Conservation (phyloP, 1,140 invertebrate genomes). For the Apis dorsata region DNA sequence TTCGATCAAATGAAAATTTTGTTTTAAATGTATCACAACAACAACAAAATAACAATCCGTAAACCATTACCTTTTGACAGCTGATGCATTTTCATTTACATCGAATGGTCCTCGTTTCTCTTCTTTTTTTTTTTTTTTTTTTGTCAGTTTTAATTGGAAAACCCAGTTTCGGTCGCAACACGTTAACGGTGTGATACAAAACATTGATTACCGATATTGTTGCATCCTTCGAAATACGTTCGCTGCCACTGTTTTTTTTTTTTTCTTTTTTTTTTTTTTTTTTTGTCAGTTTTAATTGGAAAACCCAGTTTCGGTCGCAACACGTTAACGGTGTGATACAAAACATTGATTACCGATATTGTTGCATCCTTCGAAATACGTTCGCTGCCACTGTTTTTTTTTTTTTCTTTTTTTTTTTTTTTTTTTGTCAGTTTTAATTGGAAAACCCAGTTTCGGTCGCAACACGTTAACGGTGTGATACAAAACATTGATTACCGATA, state of each 20-base stretch:
- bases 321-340: conserved; percentile 13
- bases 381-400: background rate
- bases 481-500: conserved; percentile 29
- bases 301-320: conserved; percentile 13
- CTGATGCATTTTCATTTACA: conserved; percentile 12
- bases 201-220: conserved; percentile 32
- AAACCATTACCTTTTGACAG: background rate
- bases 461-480: conserved; percentile 11
- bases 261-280: background rate
- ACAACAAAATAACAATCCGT: background rate
- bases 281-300: conserved; percentile 4
- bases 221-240: background rate
- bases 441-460: conserved; percentile 17
- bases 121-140: background rate
- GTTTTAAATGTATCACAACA: background rate
- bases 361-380: background rate
- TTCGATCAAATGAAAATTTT: too few relatives aligned
- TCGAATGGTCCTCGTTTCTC: background rate
- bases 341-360: conserved; percentile 30
- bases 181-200: conserved; percentile 17
- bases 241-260: background rate
- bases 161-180: conserved; percentile 3
- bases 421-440: background rate
- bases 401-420: background rate
- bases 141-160: conserved; percentile 12